Evolutionary conservation across 2,797 vertebrate genomes (phyloP).

Genomic region (Etheostoma perlongum): DNA sequence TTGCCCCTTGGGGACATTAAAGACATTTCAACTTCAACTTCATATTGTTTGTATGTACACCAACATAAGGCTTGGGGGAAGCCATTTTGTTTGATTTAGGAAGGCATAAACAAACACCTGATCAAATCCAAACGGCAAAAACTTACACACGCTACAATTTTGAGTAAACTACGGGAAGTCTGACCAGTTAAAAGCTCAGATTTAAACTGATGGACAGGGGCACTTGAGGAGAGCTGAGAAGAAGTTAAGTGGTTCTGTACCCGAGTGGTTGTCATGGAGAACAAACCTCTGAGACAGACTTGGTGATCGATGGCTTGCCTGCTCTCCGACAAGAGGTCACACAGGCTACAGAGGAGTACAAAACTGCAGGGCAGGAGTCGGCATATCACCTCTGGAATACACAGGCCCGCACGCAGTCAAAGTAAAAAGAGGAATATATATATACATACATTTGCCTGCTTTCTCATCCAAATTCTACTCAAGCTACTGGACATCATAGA

Average conservation of each 20-base stretch:
- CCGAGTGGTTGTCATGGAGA: slow-evolving; percentile 63
- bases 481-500: background rate
- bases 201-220: slow-evolving; percentile 31
- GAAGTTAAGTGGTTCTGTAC: slow-evolving; percentile 36
- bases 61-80: slow-evolving; percentile 23
- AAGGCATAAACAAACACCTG: slow-evolving; percentile 43
- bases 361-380: slow-evolving; percentile 31
- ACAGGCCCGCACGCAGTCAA: slow-evolving; percentile 4
- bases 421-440: slow-evolving; percentile 7
- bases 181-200: slow-evolving; percentile 23
- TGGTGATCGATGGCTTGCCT: slow-evolving; percentile 62
- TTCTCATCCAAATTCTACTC: slow-evolving; percentile 16
- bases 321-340: slow-evolving; percentile 61
- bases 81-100: slow-evolving; percentile 65
- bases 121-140: background rate
- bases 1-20: no score
- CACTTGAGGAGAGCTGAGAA: slow-evolving; percentile 29
- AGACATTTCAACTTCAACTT: no score
- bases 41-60: slow-evolving; percentile 8
- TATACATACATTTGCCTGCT: background rate
- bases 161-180: slow-evolving; percentile 8
- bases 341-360: slow-evolving; percentile 28
- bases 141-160: background rate
- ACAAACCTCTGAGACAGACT: slow-evolving; percentile 48
- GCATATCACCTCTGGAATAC: slow-evolving; percentile 19